Evolutionary conservation across 2,113 vertebrate species (phyloP), one percentile per base, ranked within the genome.

Genomic region (Pagrus major): DNA sequence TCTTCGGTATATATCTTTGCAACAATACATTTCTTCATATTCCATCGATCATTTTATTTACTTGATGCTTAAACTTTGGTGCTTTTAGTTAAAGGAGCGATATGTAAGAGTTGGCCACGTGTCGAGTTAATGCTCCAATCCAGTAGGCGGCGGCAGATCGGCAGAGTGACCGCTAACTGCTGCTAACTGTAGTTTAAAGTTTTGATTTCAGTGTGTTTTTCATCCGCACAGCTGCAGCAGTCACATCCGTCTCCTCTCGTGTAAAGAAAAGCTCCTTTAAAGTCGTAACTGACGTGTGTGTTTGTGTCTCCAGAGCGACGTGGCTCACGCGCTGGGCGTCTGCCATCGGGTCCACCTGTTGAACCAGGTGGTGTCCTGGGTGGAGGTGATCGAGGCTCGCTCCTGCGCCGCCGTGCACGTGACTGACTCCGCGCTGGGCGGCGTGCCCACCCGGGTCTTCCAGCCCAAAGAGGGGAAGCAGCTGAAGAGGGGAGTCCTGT

Each of bases 401-500:
- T 96, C 97, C 2, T 94, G 94, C 2, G 56, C 92, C 1, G 68
- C 71, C 6, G 88, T 98, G 72, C 92, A 92, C 5, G 97, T 99
- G 74, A 94, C 91, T 0, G 98, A 99, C 83, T 91, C 94, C 0
- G 23, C 86, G 51, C 96, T 99, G 63, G 96, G 95, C 0, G 96
- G 97, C 0, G 95, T 99, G 10, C 95, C 96, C 71, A 93, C 96
- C 65, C 87, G 97, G 15, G 95, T 99, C 52, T 99, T 97, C 65
- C 94, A 96, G 86, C 95, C 97, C 1, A 85, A 84, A 2, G 83
- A 76, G 0, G 90, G 86, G 0, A 84, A 66, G 68, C 67, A 9
- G 20, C 93, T 96, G 71, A 97, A 90, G 74, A 95, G 97, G 70
- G 93, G 95, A 0, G 68, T 99, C 18, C 12, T 99, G 58, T 99